Evolutionary conservation across 2,888 invertebrate species (phyloP).

Genomic region (Dryobota labecula): DNA sequence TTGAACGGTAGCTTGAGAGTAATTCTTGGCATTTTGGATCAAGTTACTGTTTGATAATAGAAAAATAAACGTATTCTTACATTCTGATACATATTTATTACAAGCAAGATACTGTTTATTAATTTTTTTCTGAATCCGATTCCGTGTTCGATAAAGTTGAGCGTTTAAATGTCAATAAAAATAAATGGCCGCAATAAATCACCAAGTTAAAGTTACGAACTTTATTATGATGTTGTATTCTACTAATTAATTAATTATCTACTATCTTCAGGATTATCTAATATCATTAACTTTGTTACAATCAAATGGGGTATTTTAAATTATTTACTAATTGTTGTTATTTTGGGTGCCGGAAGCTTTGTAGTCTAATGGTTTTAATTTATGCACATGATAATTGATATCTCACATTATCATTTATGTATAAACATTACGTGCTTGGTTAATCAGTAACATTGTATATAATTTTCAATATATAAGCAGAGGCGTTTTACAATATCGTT

Average conservation of each 20-base stretch:
- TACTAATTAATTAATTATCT: conserved; percentile 50
- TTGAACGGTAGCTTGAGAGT: conserved; percentile 18
- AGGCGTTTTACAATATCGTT: not conserved
- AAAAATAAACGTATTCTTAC: not conserved
- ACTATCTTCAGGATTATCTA: conserved; percentile 42
- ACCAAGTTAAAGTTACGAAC: conserved; percentile 49
- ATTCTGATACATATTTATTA: not conserved
- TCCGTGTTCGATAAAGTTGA: conserved; percentile 25
- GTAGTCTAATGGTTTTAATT: conserved; percentile 39
- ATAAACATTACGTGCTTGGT: not conserved
- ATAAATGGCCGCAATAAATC: conserved; percentile 48
- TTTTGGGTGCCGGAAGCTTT: conserved; percentile 29
- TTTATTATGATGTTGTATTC: conserved; percentile 52
- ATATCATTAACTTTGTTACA: conserved; percentile 36
- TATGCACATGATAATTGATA: conserved; percentile 18
- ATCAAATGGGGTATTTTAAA: conserved; percentile 31
- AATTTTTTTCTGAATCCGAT: conserved; percentile 13
- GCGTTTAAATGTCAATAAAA: conserved; percentile 57
- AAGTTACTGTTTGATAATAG: not conserved
- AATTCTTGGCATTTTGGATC: conserved; percentile 3
- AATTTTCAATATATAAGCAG: conserved; percentile 21
- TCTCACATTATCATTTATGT: conserved; percentile 11
- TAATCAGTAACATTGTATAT: conserved; percentile 18
- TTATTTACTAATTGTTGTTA: conserved; percentile 52
- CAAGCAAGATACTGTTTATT: not conserved